phyloP scores from a whole-genome alignment of 2,888 invertebrate genomes.

The Sicus ferrugineus region DNA sequence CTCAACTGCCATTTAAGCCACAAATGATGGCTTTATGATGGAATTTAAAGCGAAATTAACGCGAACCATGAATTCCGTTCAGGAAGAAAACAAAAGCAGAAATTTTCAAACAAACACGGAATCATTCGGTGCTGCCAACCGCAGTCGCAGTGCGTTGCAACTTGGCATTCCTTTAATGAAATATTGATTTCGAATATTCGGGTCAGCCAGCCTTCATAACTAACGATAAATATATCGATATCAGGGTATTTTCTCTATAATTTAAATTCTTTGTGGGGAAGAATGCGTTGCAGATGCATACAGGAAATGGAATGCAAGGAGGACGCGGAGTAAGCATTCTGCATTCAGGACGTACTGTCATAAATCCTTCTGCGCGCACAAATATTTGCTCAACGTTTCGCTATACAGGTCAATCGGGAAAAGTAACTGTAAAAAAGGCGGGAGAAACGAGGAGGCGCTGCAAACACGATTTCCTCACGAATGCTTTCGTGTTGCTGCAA shows the following conservation, averaged over 20 bases:
- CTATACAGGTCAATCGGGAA: constrained; percentile 45
- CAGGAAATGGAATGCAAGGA: too few relatives aligned
- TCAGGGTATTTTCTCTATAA: too few relatives aligned
- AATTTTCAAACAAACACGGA: background rate
- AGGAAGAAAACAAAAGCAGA: background rate
- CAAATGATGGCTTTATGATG: constrained; percentile 39
- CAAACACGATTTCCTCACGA: background rate
- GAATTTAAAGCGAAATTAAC: constrained; percentile 24
- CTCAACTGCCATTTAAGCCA: constrained; percentile 4
- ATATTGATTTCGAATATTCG: constrained; percentile 30
- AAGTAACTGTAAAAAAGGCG: background rate
- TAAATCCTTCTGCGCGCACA: constrained; percentile 29
- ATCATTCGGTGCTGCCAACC: constrained; percentile 39
- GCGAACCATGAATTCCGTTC: too few relatives aligned
- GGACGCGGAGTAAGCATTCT: too few relatives aligned
- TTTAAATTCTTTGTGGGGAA: too few relatives aligned
- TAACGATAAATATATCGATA: too few relatives aligned
- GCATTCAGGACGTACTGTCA: background rate
- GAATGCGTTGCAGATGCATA: too few relatives aligned
- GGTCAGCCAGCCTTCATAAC: background rate
- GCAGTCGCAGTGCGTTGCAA: constrained; percentile 6
- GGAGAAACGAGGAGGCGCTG: background rate
- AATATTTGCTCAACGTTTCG: constrained; percentile 47
- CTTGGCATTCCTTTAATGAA: constrained; percentile 8
- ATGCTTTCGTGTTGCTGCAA: constrained; percentile 25